phyloP scores from a whole-genome alignment of 2,797 vertebrate species.

The Anisognathus igniventris region DNA sequence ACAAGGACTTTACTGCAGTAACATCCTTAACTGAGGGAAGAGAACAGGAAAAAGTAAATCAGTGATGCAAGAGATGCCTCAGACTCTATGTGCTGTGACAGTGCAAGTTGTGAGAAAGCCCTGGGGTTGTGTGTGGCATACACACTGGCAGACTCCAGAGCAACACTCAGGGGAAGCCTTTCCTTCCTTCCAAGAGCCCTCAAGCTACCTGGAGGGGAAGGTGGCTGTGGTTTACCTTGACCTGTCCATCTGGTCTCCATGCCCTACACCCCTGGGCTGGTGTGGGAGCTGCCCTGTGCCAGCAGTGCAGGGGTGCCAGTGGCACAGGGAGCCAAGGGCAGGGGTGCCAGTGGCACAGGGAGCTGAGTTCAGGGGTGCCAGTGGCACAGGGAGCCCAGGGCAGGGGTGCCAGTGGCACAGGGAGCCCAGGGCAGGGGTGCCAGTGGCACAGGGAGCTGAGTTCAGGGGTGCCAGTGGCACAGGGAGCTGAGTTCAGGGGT shows the following conservation, averaged over 20 bases:
- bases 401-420: rapidly evolving
- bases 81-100: not conserved
- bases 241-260: not conserved
- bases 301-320: rapidly evolving
- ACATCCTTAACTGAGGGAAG: not conserved
- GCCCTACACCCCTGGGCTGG: rapidly evolving
- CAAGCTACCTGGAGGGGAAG: rapidly evolving
- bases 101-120: not conserved
- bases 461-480: not conserved
- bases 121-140: not conserved
- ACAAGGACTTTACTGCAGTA: not conserved
- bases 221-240: rapidly evolving
- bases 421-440: not conserved
- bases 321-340: not conserved
- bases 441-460: not conserved
- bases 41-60: not conserved
- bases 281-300: not conserved
- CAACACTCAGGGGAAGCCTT: rapidly evolving
- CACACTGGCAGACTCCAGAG: not conserved
- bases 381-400: rapidly evolving
- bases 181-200: not conserved
- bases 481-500: not conserved
- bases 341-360: too few relatives aligned
- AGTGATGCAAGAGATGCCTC: not conserved
- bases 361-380: not conserved